Percentiles rank a stretch among this genome's conserved stretches.
Conservation (phyloP, 2,888 invertebrate species). For the Thalpophila matura region DNA sequence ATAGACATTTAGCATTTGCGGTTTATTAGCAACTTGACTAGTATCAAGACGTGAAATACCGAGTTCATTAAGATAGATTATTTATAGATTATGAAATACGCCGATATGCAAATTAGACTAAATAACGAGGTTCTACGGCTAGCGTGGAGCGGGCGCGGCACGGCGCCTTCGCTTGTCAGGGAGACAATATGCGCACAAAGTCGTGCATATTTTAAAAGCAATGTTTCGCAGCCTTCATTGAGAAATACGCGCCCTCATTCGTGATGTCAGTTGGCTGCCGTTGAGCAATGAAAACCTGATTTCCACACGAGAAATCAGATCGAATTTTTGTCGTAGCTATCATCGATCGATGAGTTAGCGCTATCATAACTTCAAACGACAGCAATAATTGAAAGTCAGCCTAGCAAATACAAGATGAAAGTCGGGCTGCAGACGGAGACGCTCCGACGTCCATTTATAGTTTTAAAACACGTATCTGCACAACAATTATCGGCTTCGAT, state of each 20-base stretch:
- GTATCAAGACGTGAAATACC: constrained; percentile 24
- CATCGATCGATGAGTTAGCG: constrained; percentile 62
- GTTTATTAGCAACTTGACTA: constrained; percentile 34
- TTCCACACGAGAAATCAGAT: constrained; percentile 86
- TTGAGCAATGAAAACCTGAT: constrained; percentile 88
- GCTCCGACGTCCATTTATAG: constrained; percentile 40
- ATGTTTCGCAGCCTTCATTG: constrained; percentile 89
- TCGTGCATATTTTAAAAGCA: constrained; percentile 89
- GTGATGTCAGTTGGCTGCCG: constrained; percentile 83
- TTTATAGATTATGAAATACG: constrained; percentile 43
- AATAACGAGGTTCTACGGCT: constrained; percentile 31
- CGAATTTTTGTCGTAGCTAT: constrained; percentile 77
- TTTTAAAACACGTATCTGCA: constrained; percentile 62
- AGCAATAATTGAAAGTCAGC: constrained; percentile 62
- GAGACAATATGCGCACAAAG: constrained; percentile 81
- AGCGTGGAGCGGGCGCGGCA: constrained; percentile 51
- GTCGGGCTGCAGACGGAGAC: constrained; percentile 69
- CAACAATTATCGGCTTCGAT: constrained; percentile 72
- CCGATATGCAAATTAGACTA: constrained; percentile 26
- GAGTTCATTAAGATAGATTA: constrained; percentile 37
- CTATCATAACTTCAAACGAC: constrained; percentile 46
- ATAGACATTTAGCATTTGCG: constrained; percentile 38
- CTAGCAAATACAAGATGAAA: constrained; percentile 78
- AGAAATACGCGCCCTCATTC: constrained; percentile 89
- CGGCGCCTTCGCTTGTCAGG: constrained; percentile 52